phyloP scores from a whole-genome alignment of 2,888 invertebrate genomes.

The Branchipolynoe longqiensis region DNA sequence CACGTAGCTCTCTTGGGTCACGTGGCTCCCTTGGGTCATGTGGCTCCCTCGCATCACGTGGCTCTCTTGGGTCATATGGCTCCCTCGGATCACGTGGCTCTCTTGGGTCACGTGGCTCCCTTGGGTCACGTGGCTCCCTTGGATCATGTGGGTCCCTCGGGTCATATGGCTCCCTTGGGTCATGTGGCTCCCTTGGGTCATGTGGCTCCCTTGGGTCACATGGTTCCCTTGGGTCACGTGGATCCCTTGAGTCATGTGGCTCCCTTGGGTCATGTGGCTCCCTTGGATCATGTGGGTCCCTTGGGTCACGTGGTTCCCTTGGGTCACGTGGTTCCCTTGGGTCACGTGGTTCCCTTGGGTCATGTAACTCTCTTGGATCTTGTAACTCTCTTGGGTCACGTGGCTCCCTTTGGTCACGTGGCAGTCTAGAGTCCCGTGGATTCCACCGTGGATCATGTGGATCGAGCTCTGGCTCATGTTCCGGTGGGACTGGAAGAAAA shows the following conservation, averaged over 20 bases:
- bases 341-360: conserved; percentile 12
- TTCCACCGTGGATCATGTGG: conserved; percentile 2
- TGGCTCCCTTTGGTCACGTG: background rate
- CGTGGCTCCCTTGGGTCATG: background rate
- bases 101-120: conserved; percentile 6
- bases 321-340: background rate
- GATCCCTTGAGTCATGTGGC: too few species aligned
- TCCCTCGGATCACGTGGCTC: background rate
- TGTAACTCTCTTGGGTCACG: conserved; percentile 9
- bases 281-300: conserved; percentile 8
- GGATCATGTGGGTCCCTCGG: background rate
- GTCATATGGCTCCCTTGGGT: background rate
- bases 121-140: conserved; percentile 1
- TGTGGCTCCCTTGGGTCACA: too few species aligned
- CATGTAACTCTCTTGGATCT: background rate
- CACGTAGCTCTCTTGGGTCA: background rate
- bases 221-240: background rate
- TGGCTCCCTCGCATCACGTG: background rate
- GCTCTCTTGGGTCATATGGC: background rate
- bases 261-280: background rate
- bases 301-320: background rate
- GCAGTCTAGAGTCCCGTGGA: background rate
- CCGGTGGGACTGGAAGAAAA: too few species aligned
- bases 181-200: background rate
- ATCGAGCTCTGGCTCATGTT: background rate